Evolutionary conservation across 2,888 invertebrate genomes (phyloP).

Genomic region (Plebejus melissa): DNA sequence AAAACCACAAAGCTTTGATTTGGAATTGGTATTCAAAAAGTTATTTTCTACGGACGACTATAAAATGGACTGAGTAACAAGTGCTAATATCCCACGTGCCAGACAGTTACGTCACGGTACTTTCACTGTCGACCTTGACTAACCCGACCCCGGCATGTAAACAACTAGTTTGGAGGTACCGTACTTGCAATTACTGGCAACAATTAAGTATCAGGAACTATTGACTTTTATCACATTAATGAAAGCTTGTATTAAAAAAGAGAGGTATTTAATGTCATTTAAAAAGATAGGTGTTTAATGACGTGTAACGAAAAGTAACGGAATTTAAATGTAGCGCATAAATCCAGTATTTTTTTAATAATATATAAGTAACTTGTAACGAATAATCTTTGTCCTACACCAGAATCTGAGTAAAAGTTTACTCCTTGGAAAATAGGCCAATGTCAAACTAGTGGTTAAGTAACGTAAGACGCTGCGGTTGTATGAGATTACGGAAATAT

Average conservation of each 20-base stretch:
- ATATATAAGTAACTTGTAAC: too few species aligned
- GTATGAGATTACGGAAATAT: neutral
- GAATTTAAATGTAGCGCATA: too few species aligned
- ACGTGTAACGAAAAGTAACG: too few species aligned
- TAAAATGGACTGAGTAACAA: constrained; percentile 5
- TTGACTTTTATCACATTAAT: neutral
- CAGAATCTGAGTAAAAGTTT: neutral
- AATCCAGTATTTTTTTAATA: too few species aligned
- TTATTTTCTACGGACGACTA: neutral
- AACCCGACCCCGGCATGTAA: constrained; percentile 26
- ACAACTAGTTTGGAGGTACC: constrained; percentile 6
- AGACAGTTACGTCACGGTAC: constrained; percentile 25
- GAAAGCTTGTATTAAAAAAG: neutral
- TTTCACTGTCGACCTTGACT: constrained; percentile 40
- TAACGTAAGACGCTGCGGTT: neutral
- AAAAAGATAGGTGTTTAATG: too few species aligned
- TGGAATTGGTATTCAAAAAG: neutral
- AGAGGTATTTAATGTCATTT: too few species aligned
- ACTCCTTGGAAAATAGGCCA: neutral
- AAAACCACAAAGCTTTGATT: neutral
- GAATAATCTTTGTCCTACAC: too few species aligned
- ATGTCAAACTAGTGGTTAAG: neutral
- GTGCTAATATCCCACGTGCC: neutral
- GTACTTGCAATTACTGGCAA: neutral
- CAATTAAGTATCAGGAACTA: neutral